Evolutionary conservation across 1,140 invertebrate genomes (phyloP), one percentile per base, ranked within the genome.

Genomic region (Drosophila oshimai): DNA sequence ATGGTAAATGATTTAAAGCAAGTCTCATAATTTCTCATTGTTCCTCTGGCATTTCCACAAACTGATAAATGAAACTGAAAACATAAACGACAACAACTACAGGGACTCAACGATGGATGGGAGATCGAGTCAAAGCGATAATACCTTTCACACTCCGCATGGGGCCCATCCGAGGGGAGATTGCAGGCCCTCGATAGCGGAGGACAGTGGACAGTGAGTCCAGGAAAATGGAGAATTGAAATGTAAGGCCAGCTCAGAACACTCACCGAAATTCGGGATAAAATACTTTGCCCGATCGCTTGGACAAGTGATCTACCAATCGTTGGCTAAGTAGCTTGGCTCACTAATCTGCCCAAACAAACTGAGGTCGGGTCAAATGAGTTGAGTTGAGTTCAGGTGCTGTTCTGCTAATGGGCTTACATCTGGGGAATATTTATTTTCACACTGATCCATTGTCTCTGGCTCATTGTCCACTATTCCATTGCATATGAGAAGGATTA

Each of bases 21-120:
- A 86, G 81, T 62, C 76, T 86, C 81, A 86, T 86, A 86, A 86
- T 87, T 81, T 81, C 64, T 73, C 83, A 86, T 86, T 86, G 81
- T 86, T 81, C 80, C 39, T 41, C 70, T 42, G 65, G 64, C 71
- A 71, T 75, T 80, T 80, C 65, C 73, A 84, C 69, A 76, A 72
- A 84, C 79, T 84, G 79, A 84, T 84, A 84, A 84, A 84, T 79
- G 74, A 60, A 84, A 80, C 54, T 57, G 45, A 77, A 76, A 87
- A 81, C 81, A 65, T 72, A 87, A 76, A 70, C 62, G 70, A 58
- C 79, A 77, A 74, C 73, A 61, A 57, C 71, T 55, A 45, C 50
- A 58, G 13, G 24, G 39, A 45, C 2, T 34, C 13, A 9, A 1
- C 61, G 4, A 58, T 20, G 22, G 13, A 39, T 15, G 34, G 22